phyloP scores from a whole-genome alignment of 2,888 invertebrate species.

The Ypsolopha sequella region DNA sequence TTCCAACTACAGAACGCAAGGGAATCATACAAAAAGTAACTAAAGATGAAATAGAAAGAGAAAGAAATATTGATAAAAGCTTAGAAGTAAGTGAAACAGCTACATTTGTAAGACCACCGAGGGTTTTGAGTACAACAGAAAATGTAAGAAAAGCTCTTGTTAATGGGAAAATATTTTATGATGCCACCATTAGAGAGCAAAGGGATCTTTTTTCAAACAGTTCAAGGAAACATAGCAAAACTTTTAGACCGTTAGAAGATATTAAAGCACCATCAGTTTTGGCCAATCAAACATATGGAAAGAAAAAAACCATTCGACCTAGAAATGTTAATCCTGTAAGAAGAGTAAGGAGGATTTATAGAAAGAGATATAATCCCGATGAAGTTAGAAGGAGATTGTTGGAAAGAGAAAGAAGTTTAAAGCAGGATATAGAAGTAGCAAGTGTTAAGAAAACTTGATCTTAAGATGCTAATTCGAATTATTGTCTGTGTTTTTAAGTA shows the following conservation, averaged over 20 bases:
- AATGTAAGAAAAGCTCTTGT: constrained; percentile 55
- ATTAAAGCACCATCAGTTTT: constrained; percentile 30
- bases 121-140: constrained; percentile 51
- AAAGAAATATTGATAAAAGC: constrained; percentile 42
- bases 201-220: constrained; percentile 40
- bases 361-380: constrained; percentile 60
- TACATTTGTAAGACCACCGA: constrained; percentile 50
- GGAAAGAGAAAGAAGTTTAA: constrained; percentile 47
- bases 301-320: constrained; percentile 38
- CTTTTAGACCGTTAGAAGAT: constrained; percentile 23
- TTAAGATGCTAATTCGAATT: constrained; percentile 1
- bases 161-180: constrained; percentile 61
- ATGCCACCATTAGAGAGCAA: constrained; percentile 53
- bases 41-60: constrained; percentile 54
- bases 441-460: constrained; percentile 1
- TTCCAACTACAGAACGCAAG: constrained; percentile 41
- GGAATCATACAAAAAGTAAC: constrained; percentile 50
- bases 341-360: constrained; percentile 55
- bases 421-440: constrained; percentile 16
- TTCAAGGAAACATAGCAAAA: background rate
- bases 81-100: constrained; percentile 57
- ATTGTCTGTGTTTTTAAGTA: background rate
- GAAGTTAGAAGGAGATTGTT: constrained; percentile 61
- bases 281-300: constrained; percentile 27
- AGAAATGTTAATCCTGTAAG: constrained; percentile 51